A percentile compares a stretch with the other conserved stretches of the same genome.
These are phyloP conservation scores for Galagoides demidoff DNA, from an alignment of 2,797 vertebrate species.

Conservation along the genomic window DNA sequence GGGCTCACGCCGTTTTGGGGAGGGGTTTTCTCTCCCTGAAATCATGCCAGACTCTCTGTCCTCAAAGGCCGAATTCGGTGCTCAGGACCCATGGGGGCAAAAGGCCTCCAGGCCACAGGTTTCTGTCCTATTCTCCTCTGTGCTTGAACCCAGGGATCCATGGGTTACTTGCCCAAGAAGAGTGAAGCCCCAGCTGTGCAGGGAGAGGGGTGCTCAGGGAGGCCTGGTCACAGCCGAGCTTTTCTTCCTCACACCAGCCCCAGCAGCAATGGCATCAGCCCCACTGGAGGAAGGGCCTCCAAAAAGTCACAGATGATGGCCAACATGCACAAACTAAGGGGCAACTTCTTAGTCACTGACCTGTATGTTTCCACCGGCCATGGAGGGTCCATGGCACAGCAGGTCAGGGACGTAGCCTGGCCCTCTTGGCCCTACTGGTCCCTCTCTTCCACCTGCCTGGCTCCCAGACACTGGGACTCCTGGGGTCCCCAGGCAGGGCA, in stretches of 20 bases:
- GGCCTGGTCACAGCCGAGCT: rapidly evolving
- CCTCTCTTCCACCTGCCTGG: background rate
- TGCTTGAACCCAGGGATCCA: background rate
- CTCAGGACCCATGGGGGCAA: slow-evolving; percentile 64
- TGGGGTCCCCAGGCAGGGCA: background rate
- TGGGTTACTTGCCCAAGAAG: rapidly evolving
- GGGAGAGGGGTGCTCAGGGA: rapidly evolving
- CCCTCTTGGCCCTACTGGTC: background rate
- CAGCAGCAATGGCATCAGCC: background rate
- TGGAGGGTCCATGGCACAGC: background rate
- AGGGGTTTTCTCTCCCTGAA: slow-evolving; percentile 84
- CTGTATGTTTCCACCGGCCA: background rate
- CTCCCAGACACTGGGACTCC: too few species aligned
- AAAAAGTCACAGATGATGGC: background rate
- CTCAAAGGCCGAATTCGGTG: slow-evolving; percentile 67
- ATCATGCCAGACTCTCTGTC: slow-evolving; percentile 80
- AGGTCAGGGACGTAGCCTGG: rapidly evolving
- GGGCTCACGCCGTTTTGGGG: slow-evolving; percentile 85
- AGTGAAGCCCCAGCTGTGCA: background rate
- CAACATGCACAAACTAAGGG: background rate
- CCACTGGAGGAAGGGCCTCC: background rate
- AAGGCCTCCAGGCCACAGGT: slow-evolving; percentile 25
- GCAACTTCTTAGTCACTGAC: rapidly evolving
- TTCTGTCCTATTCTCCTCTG: background rate
- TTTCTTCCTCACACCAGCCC: background rate